Evolutionary conservation across 92 coral and sea anemone genomes (phyloP), one percentile per base, ranked within the genome.

Genomic region (Porites lobata): DNA sequence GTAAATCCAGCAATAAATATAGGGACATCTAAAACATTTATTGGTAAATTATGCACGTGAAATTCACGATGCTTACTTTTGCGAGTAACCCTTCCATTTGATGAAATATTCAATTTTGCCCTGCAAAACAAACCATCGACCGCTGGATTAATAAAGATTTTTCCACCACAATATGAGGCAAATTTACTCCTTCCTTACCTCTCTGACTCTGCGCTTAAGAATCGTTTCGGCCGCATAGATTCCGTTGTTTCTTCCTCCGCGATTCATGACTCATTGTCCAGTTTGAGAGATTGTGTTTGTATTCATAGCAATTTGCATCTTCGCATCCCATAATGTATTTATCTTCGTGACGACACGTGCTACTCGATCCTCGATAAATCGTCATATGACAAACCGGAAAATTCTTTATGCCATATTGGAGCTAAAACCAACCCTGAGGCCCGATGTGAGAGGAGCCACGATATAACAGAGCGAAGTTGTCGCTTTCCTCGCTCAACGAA

Each of bases 201-300:
- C 99, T 81, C 98, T 90, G 78, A 95, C 80, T 80, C 99, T 94
- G 65, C 95, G 94, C 86, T 97, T 97, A 69, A 97, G 84, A 87
- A 97, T 97, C 78, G 98, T 97, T 87, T 97, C 99, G 69, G 99
- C 99, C 61, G 99, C 99, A 69, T 94, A 97, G 83, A 97, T 97
- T n/a, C 99, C 99, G 85, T 93, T 94, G 77, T 95, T 94, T 89
- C 91, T 93, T 22, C 94, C 96, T 61, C 88, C 80, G 82, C 90
- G 96, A 82, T 97, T 96, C 99, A 97, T 97, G 80, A 74, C 70
- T 57, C 82, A 85, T 74, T 74, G 75, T 64, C 71, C 76, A 54
- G 82, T 85, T n/a, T 66, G 89, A 77, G 43, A 75, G 21, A 8
- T 85, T 57, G 32, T 85, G 89, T 76, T 84, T 74, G 87, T 84